Conservation (phyloP, 2,888 invertebrate species). For the Hedya salicella region DNA sequence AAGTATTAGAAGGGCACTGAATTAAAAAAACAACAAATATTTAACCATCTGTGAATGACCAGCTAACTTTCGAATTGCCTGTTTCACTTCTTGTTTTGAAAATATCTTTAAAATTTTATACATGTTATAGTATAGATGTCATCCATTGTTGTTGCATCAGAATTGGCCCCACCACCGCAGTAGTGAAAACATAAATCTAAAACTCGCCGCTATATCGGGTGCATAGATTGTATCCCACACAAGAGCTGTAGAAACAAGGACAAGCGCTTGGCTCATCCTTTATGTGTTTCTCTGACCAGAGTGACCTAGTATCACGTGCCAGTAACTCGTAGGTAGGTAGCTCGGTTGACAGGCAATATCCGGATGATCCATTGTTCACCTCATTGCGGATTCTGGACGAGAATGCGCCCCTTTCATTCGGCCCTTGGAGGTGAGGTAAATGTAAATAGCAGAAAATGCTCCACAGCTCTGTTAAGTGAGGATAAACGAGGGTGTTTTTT, state of each 20-base stretch:
- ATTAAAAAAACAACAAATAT: no score
- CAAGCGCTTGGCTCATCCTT: conserved; percentile 10
- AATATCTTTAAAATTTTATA: no score
- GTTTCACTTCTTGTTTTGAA: no score
- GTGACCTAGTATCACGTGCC: conserved; percentile 57
- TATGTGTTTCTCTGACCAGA: conserved; percentile 40
- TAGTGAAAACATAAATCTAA: conserved; percentile 12
- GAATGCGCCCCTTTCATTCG: conserved; percentile 61
- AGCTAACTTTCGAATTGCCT: no score
- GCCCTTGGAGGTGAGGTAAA: conserved; percentile 61
- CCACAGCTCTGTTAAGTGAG: conserved; percentile 33
- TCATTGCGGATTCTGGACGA: conserved; percentile 78
- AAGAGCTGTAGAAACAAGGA: conserved; percentile 1
- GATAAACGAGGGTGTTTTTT: conserved; percentile 33
- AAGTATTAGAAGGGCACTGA: no score
- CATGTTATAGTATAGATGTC: no score
- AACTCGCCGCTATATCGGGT: neutral
- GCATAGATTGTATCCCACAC: conserved; percentile 1
- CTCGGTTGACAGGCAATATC: conserved; percentile 81
- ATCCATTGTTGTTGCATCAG: neutral
- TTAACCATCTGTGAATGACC: no score
- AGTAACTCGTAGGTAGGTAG: conserved; percentile 58
- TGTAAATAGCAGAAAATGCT: conserved; percentile 60
- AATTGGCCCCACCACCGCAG: neutral
- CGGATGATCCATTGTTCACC: conserved; percentile 82